Evolutionary conservation across 2,888 invertebrate genomes (phyloP), one percentile per base, ranked within the genome.

Genomic region (Falcaria lacertinaria): DNA sequence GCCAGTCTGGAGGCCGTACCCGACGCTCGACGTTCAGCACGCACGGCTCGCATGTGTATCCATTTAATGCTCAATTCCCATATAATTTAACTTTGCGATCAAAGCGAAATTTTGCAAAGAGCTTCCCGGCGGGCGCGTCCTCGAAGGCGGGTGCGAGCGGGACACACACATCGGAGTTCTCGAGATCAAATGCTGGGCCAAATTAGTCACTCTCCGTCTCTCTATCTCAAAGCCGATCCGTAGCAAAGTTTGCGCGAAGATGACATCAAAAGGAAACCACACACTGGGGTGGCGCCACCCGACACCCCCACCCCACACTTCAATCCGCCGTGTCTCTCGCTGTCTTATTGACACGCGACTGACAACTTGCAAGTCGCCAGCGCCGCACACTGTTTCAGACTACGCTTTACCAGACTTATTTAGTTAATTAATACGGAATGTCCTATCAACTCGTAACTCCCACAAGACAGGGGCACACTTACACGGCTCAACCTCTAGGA

Each of bases 221-320:
- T 89, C 88, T 89, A 89, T 89, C 89, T 89, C 89, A 89, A 89
- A 89, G 89, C 89, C 89, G 89, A 89, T 89, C 88, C 87, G 89
- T 83, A 88, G 89, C 88, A 89, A 89, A 89, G 89, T 89, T 89
- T 89, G 88, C 88, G 87, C 89, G 88, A 89, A 89, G 89, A 89
- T 89, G 88, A 89, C 89, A 88, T 89, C 89, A 89, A 89, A 89
- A 88, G 89, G 88, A 88, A 89, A 88, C 89, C 88, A 88, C 88
- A 88, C 85, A 88, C 83, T 84, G 84, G 87, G 89, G 86, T 75
- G 87, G 86, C 71, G 75, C 64, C 74, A 63, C 64, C 67, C 60
- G 57, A 48, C 64, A 49, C 63, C 66, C 60, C 48, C 57, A 70
- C 81, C 85, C 78, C 86, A 77, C 78, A 81, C 86, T 85, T 79